Base-by-base conservation (phyloP, 1,140 invertebrate species). In the Panulirus ornatus region DNA sequence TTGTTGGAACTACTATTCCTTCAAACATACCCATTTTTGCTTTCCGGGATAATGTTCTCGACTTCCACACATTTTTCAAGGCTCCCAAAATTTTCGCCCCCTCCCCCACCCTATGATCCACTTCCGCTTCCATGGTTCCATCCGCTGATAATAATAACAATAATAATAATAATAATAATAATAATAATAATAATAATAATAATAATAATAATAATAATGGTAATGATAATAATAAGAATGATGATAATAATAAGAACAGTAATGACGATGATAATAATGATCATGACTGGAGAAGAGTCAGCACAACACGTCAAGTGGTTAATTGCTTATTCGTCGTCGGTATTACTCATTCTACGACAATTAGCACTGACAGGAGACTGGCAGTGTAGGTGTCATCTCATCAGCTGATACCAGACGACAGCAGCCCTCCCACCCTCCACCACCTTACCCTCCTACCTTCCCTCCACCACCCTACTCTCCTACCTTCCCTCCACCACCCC, bases 161-260 rank as follows among this genome's bases (percentile, higher is more conserved):
- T 30, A 76, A 40, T 38, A 9, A 36, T 36, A 34, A 76, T 40
- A 76, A 36, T 38, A 76, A 76, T 73, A 75, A 75, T 1, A 75
- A 75, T 5, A 40, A 75, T 75, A 75, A 75, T 75, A 36, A 75
- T 79, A 44, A 44, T 79, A 27, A 44, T 44, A 79, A 44, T 79
- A 79, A 30, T 81, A 34, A 30, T 54, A 27, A 30, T 51, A 30
- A 30, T 81, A 51, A 30, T 81, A 81, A 47, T 51, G 51, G 42
- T 51, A 54, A 47, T 51, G n/a, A n/a, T n/a, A n/a, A n/a, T n/a
- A n/a, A n/a, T n/a, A n/a, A n/a, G n/a, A n/a, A n/a, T n/a, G n/a
- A n/a, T n/a, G n/a, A n/a, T n/a, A n/a, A n/a, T n/a, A n/a, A n/a
- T n/a, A n/a, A n/a, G n/a, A n/a, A n/a, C n/a, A n/a, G n/a, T n/a